Conservation (phyloP, 2,888 invertebrate species). For the Eumerus sabulonum region DNA sequence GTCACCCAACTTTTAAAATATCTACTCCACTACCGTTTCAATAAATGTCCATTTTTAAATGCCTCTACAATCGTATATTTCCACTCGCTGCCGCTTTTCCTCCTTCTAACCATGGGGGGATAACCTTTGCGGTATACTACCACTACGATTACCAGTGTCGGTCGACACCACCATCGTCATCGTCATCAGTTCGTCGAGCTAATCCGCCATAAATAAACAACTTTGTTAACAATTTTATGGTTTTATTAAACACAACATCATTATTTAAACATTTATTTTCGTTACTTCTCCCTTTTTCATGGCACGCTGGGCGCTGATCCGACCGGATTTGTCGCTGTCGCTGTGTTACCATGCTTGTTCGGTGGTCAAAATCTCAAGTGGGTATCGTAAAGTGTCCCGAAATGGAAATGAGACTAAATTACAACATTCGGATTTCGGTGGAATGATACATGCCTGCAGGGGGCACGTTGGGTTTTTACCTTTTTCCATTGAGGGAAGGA, state of each 20-base stretch:
- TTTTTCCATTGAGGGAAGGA: no score
- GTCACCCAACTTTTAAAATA: slow-evolving; percentile 56
- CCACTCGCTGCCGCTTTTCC: no score
- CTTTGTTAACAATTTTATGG: slow-evolving; percentile 69
- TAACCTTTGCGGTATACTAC: no score
- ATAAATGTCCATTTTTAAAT: slow-evolving; percentile 68
- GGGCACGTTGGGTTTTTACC: slow-evolving; percentile 5
- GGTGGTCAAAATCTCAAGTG: slow-evolving; percentile 66
- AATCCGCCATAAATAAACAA: slow-evolving; percentile 68
- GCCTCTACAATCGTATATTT: slow-evolving; percentile 57
- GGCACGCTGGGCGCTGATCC: slow-evolving; percentile 35
- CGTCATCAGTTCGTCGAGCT: slow-evolving; percentile 14
- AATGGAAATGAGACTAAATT: slow-evolving; percentile 58
- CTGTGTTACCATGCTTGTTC: slow-evolving; percentile 44
- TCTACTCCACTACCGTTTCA: slow-evolving; percentile 66
- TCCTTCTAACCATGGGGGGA: no score
- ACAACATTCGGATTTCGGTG: slow-evolving; percentile 48
- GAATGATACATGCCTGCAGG: slow-evolving; percentile 5
- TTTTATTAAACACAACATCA: slow-evolving; percentile 68
- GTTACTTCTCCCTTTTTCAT: slow-evolving; percentile 53
- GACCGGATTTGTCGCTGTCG: slow-evolving; percentile 50
- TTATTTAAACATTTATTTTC: slow-evolving; percentile 67
- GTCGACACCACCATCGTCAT: neutral
- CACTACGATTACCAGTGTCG: neutral
- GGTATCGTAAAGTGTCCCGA: slow-evolving; percentile 46